A percentile compares a stretch with the other conserved stretches of the same genome.
Conservation (phyloP, 2,113 vertebrate genomes). For the Vanacampus margaritifer region DNA sequence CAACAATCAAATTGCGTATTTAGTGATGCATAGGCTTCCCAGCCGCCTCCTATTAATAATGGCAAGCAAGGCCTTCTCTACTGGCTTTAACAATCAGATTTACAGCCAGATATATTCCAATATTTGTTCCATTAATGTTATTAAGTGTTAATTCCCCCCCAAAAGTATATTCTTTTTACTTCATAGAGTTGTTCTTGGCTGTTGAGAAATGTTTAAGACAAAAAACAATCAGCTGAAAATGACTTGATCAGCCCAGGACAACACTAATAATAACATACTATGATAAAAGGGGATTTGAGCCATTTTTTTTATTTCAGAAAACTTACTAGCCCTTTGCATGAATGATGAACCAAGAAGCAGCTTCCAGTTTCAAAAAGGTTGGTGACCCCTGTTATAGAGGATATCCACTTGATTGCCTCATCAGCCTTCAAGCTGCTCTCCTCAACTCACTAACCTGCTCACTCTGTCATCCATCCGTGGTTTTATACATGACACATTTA, state of each 20-base stretch:
- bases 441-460: constrained; percentile 44
- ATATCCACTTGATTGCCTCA: constrained; percentile 61
- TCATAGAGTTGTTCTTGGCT: too few species aligned
- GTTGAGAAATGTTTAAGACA: too few species aligned
- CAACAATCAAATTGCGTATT: not conserved
- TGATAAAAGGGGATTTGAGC: not conserved
- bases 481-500: too few species aligned
- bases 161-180: too few species aligned
- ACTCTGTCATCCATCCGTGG: constrained; percentile 24
- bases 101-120: too few species aligned
- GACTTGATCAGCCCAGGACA: not conserved
- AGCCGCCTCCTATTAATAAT: not conserved
- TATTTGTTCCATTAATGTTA: too few species aligned
- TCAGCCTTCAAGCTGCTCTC: constrained; percentile 61
- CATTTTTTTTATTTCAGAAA: not conserved
- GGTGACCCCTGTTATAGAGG: constrained; percentile 39
- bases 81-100: too few species aligned
- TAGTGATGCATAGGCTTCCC: not conserved
- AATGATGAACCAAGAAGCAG: not conserved
- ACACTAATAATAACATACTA: too few species aligned
- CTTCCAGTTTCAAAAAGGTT: not conserved
- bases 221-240: too few species aligned
- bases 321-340: not conserved
- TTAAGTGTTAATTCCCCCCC: too few species aligned
- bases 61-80: not conserved